A percentile compares a stretch with the other conserved stretches of the same genome.
Conservation (phyloP, 2,113 vertebrate genomes). For the Cyprinodon tularosa region DNA sequence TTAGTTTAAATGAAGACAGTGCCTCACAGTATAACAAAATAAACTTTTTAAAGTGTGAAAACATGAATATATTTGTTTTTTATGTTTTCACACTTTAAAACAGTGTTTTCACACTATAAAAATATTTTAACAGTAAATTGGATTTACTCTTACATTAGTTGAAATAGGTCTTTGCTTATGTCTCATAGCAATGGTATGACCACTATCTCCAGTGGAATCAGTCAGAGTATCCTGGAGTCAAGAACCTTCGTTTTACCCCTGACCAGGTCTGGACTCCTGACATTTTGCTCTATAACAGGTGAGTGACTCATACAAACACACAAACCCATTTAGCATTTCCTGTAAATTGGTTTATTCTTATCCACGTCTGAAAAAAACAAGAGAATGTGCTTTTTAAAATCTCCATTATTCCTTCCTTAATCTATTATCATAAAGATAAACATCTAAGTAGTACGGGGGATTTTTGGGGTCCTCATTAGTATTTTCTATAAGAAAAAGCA, state of each 20-base stretch:
- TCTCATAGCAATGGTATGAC: constrained; percentile 81
- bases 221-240: constrained; percentile 82
- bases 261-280: constrained; percentile 85
- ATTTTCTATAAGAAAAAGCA: background rate
- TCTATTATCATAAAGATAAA: background rate
- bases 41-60: too few relatives aligned
- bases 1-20: background rate
- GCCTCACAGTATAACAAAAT: background rate
- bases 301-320: constrained; percentile 8
- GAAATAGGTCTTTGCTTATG: constrained; percentile 21
- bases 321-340: background rate
- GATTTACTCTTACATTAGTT: background rate
- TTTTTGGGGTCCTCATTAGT: background rate
- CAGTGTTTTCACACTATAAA: too few relatives aligned
- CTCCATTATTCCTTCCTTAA: background rate
- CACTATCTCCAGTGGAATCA: constrained; percentile 85
- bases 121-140: too few relatives aligned
- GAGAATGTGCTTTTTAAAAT: too few relatives aligned
- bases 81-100: too few relatives aligned
- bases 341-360: background rate
- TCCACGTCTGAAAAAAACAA: too few relatives aligned
- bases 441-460: background rate
- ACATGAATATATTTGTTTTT: too few relatives aligned
- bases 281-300: constrained; percentile 85
- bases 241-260: constrained; percentile 80